Evolutionary conservation across 2,113 vertebrate species (phyloP).

Genomic region (Hucho hucho): DNA sequence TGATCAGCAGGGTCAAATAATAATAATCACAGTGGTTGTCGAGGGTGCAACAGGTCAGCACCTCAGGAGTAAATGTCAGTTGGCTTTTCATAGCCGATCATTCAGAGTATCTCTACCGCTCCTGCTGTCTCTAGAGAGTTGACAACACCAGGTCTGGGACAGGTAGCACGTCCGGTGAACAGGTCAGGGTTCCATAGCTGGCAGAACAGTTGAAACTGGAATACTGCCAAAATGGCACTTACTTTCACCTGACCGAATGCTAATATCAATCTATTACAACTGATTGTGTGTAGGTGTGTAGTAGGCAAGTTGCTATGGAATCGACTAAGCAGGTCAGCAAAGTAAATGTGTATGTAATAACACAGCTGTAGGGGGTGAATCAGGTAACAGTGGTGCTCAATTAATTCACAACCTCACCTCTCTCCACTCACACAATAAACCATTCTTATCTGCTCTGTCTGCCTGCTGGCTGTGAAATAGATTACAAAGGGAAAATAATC

Average conservation of each 20-base stretch:
- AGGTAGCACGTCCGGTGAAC: too few relatives aligned
- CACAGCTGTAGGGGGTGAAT: not conserved
- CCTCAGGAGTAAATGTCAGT: too few relatives aligned
- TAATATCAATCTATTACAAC: too few relatives aligned
- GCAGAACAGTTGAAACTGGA: too few relatives aligned
- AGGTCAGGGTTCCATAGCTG: too few relatives aligned
- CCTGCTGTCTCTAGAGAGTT: too few relatives aligned
- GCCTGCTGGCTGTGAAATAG: conserved; percentile 40
- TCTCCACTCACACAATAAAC: conserved; percentile 28
- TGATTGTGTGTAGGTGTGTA: not conserved
- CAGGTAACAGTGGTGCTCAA: not conserved
- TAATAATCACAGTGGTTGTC: too few relatives aligned
- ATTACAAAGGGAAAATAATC: conserved; percentile 41
- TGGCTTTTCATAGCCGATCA: too few relatives aligned
- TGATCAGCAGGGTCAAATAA: too few relatives aligned
- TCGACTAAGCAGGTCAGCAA: not conserved
- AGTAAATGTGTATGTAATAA: conserved; percentile 3
- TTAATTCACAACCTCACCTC: conserved; percentile 19
- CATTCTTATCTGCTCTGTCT: not conserved
- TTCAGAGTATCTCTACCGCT: too few relatives aligned
- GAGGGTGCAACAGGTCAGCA: too few relatives aligned
- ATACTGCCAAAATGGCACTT: conserved; percentile 38
- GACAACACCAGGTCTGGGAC: too few relatives aligned
- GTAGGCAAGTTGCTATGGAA: not conserved
- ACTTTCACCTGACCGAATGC: conserved; percentile 12